Evolutionary conservation across 1,140 invertebrate species (phyloP).

Genomic region (Caenorhabditis remanei): DNA sequence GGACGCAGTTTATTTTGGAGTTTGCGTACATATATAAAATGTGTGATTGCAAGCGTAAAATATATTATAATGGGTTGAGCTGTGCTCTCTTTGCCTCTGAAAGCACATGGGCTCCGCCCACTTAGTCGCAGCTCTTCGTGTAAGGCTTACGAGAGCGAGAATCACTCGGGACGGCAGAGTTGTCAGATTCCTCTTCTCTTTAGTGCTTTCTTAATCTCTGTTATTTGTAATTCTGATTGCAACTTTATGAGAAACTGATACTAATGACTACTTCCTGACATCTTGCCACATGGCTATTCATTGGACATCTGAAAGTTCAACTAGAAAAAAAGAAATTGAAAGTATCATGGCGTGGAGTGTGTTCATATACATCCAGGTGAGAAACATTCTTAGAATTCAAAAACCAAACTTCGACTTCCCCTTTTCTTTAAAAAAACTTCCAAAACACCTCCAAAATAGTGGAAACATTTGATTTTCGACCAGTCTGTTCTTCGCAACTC

Average conservation of each 20-base stretch:
- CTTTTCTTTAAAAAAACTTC: background rate
- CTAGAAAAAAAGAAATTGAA: constrained; percentile 8
- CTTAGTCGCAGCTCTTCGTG: constrained; percentile 46
- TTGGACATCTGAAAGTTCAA: constrained; percentile 1
- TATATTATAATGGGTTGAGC: constrained; percentile 56
- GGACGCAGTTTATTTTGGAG: constrained; percentile 45
- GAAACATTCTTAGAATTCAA: background rate
- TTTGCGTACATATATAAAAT: constrained; percentile 54
- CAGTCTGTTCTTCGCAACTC: constrained; percentile 11
- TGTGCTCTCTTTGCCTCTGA: constrained; percentile 52
- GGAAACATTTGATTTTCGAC: constrained; percentile 39
- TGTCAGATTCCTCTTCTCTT: constrained; percentile 10
- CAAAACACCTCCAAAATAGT: background rate
- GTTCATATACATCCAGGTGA: constrained; percentile 59
- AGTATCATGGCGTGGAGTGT: constrained; percentile 59
- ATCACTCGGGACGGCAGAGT: constrained; percentile 33
- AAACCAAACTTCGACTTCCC: background rate
- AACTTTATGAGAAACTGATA: background rate
- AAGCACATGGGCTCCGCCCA: constrained; percentile 46
- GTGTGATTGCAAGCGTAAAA: constrained; percentile 56
- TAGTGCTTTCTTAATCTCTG: constrained; percentile 18
- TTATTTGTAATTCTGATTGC: background rate
- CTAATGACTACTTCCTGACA: constrained; percentile 28
- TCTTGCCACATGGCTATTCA: constrained; percentile 34
- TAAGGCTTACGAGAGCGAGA: constrained; percentile 52